phyloP scores from a whole-genome alignment of 1,140 invertebrate species.

The Maniola jurtina region DNA sequence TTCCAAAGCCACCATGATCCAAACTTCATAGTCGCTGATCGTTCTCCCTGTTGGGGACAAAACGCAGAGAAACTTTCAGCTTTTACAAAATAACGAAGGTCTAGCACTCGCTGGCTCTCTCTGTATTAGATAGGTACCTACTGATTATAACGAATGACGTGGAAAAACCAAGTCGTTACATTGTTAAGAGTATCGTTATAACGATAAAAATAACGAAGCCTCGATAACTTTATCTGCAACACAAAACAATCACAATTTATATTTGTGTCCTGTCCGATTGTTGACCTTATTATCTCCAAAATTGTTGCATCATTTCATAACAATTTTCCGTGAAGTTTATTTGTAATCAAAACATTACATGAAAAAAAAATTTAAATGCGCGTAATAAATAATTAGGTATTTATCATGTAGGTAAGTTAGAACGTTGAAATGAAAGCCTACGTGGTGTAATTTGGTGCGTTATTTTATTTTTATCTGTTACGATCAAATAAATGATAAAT shows the following conservation, averaged over 20 bases:
- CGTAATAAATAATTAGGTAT: not conserved
- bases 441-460: too few species aligned
- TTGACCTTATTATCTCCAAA: slow-evolving; percentile 2
- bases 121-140: too few species aligned
- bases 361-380: not conserved
- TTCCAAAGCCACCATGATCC: too few species aligned
- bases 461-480: too few species aligned
- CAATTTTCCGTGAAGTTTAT: not conserved
- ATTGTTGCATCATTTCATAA: slow-evolving; percentile 1
- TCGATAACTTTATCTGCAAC: not conserved
- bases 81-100: too few species aligned
- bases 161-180: not conserved
- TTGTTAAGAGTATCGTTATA: not conserved
- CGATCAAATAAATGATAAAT: too few species aligned
- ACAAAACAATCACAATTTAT: not conserved
- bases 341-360: not conserved
- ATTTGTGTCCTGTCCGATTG: not conserved
- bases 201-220: slow-evolving; percentile 1
- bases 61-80: too few species aligned
- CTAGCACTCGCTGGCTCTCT: too few species aligned
- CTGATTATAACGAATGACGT: not conserved
- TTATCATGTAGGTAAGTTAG: not conserved
- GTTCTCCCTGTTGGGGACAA: too few species aligned
- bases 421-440: too few species aligned
- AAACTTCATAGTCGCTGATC: too few species aligned